phyloP scores from a whole-genome alignment of 2,113 vertebrate genomes.

The Lagenorhynchus albirostris region DNA sequence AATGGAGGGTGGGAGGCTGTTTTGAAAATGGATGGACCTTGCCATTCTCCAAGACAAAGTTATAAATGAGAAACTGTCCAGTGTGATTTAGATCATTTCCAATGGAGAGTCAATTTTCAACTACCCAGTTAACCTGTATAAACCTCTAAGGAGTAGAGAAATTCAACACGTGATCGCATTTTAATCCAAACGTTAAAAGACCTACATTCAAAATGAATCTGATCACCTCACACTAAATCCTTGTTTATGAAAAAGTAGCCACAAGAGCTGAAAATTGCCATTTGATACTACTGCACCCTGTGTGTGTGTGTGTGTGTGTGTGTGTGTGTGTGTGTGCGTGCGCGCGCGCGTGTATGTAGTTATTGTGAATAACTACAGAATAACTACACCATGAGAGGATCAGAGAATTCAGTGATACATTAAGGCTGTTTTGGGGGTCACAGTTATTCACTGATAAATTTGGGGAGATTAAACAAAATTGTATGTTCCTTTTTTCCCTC shows the following conservation, averaged over 20 bases:
- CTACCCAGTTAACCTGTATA: neutral
- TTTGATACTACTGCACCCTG: neutral
- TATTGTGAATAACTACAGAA: neutral
- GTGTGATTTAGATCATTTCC: constrained; percentile 12
- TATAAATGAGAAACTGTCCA: constrained; percentile 11
- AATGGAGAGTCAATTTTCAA: constrained; percentile 16
- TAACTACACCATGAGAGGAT: neutral
- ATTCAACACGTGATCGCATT: neutral
- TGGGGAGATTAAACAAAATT: neutral
- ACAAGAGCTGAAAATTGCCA: neutral
- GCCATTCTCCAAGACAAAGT: neutral
- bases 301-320: neutral
- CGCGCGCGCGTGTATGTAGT: no score
- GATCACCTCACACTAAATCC: neutral
- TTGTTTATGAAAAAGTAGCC: neutral
- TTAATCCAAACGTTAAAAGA: constrained; percentile 24
- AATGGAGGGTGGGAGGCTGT: neutral
- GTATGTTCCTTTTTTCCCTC: neutral
- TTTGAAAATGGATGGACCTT: constrained; percentile 18
- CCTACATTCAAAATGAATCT: neutral
- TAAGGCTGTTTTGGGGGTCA: neutral
- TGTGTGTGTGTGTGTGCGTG: neutral
- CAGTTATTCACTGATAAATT: neutral
- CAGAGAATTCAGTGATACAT: neutral
- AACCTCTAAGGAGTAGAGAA: neutral